These are phyloP conservation scores for Anarsia innoxiella DNA, from an alignment of 2,888 invertebrate genomes.

Conservation along the genomic window DNA sequence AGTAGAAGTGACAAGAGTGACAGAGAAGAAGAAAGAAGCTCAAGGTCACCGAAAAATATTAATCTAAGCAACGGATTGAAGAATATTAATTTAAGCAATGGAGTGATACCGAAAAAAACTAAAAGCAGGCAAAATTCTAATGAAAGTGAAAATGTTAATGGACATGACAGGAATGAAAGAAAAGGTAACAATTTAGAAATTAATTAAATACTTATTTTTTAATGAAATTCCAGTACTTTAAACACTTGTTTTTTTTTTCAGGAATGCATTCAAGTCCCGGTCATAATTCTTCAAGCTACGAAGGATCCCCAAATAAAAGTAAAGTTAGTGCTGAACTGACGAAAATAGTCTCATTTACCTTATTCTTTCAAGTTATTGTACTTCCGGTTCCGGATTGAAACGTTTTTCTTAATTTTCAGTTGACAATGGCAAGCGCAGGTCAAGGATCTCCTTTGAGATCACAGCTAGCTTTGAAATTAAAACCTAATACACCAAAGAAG, in stretches of 20 bases:
- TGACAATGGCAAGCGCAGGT: slow-evolving; percentile 74
- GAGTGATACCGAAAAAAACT: slow-evolving; percentile 52
- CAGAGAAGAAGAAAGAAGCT: slow-evolving; percentile 36
- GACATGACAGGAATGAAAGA: slow-evolving; percentile 55
- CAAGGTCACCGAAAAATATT: slow-evolving; percentile 59
- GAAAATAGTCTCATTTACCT: slow-evolving; percentile 2
- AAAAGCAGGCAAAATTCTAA: slow-evolving; percentile 53
- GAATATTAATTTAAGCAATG: slow-evolving; percentile 62
- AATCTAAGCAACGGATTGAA: slow-evolving; percentile 61
- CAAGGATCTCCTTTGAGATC: slow-evolving; percentile 85
- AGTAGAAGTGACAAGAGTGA: slow-evolving; percentile 36
- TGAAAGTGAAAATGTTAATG: slow-evolving; percentile 51
- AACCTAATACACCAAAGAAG: slow-evolving; percentile 75
- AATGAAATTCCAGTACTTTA: no score
- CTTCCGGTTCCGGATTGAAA: no score
- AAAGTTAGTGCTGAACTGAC: slow-evolving; percentile 37
- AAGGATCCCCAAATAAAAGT: slow-evolving; percentile 64
- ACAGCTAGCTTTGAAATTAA: slow-evolving; percentile 80
- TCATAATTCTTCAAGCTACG: slow-evolving; percentile 56
- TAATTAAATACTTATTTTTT: not conserved
- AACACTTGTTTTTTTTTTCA: no score
- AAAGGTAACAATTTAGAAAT: slow-evolving; percentile 35
- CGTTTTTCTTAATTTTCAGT: slow-evolving; percentile 36
- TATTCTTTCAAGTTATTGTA: not conserved
- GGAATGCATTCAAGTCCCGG: slow-evolving; percentile 56